Conservation (phyloP, 2,888 invertebrate species). For the Boloria euphrosyne region DNA sequence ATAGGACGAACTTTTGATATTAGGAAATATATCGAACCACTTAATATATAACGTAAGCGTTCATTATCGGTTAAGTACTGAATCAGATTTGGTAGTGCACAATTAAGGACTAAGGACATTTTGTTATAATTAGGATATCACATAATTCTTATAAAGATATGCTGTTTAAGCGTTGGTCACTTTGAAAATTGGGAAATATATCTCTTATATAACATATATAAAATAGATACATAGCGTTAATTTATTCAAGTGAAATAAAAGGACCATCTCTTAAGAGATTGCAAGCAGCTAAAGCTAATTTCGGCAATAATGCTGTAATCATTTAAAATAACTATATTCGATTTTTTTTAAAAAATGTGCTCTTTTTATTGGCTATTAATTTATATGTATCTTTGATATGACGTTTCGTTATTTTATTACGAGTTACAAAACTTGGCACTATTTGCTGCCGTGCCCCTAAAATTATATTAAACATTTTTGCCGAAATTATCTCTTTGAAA, state of each 20-base stretch:
- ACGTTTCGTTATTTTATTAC: constrained; percentile 1
- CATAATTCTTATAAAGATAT: constrained; percentile 80
- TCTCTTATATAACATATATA: constrained; percentile 17
- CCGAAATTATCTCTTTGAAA: constrained; percentile 41
- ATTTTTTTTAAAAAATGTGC: no score
- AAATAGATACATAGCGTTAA: constrained; percentile 37
- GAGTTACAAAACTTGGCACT: constrained; percentile 4
- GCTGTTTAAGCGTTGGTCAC: constrained; percentile 80
- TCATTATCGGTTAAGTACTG: constrained; percentile 72
- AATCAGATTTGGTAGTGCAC: constrained; percentile 67
- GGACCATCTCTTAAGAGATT: constrained; percentile 36
- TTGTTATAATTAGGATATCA: constrained; percentile 79
- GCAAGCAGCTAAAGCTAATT: constrained; percentile 30
- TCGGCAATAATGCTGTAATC: constrained; percentile 20
- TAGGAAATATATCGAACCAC: constrained; percentile 58
- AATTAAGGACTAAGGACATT: constrained; percentile 67
- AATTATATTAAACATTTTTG: constrained; percentile 30
- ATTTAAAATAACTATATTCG: no score
- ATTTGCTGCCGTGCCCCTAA: not conserved
- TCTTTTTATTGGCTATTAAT: not conserved
- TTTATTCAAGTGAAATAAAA: constrained; percentile 39
- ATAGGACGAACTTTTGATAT: constrained; percentile 64
- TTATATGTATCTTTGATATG: constrained; percentile 2
- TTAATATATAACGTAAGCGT: constrained; percentile 64
- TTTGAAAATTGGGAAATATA: constrained; percentile 51